Evolutionary conservation across 1,140 invertebrate species (phyloP).

Genomic region (Platyura marginata): DNA sequence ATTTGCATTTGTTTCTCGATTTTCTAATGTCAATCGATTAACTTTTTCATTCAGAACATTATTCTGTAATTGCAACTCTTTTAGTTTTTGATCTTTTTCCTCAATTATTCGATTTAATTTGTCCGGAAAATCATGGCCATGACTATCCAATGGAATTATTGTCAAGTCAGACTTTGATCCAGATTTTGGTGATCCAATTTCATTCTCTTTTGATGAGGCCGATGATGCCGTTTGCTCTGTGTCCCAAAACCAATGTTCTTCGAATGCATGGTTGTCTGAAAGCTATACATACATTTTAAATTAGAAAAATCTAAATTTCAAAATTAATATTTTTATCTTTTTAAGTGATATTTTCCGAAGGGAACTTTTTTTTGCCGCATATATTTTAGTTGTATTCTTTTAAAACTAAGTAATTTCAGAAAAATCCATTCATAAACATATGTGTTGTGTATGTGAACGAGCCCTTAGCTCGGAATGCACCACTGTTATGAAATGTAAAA

Average conservation of each 20-base stretch:
- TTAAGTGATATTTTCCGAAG: background rate
- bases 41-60: conserved; percentile 26
- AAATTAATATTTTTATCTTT: background rate
- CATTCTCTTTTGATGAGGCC: conserved; percentile 12
- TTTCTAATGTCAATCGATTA: conserved; percentile 26
- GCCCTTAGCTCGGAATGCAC: too few relatives aligned
- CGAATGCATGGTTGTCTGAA: conserved; percentile 7
- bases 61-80: conserved; percentile 9
- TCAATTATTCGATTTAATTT: conserved; percentile 4
- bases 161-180: conserved; percentile 7
- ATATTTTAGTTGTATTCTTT: background rate
- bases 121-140: conserved; percentile 5
- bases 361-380: background rate
- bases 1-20: conserved; percentile 32
- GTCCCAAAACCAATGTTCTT: conserved; percentile 36
- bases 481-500: too few relatives aligned
- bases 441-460: too few relatives aligned
- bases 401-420: too few relatives aligned
- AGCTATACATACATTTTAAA: background rate
- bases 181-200: conserved; percentile 6
- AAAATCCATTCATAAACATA: too few relatives aligned
- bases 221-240: conserved; percentile 16
- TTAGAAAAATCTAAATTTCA: background rate
- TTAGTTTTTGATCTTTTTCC: conserved; percentile 7
- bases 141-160: conserved; percentile 6